Conservation (phyloP, 2,797 vertebrate genomes). For the Cetoscarus ocellatus region DNA sequence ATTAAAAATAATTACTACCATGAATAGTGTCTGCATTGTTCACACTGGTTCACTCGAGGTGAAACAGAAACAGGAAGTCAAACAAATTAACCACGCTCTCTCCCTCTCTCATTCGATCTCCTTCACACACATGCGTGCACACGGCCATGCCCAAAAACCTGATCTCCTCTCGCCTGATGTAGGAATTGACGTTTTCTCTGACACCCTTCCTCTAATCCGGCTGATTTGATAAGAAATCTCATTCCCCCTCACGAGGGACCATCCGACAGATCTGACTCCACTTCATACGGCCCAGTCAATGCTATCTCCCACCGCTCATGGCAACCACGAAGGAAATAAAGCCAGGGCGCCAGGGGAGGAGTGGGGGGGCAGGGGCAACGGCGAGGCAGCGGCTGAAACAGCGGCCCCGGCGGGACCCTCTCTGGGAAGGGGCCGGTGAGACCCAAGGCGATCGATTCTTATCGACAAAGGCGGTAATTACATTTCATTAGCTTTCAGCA, state of each 20-base stretch:
- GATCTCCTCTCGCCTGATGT: constrained; percentile 38
- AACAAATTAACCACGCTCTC: constrained; percentile 2
- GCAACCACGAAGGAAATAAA: constrained; percentile 82
- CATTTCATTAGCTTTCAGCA: constrained; percentile 89
- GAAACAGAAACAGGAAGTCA: not conserved
- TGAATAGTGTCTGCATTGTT: constrained; percentile 8
- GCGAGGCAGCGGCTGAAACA: constrained; percentile 5
- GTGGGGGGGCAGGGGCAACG: not conserved
- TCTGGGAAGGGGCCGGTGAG: constrained; percentile 59
- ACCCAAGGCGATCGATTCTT: constrained; percentile 82
- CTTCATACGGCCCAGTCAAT: constrained; percentile 83
- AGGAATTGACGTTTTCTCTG: constrained; percentile 67
- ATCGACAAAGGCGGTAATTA: constrained; percentile 90
- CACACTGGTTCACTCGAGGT: constrained; percentile 8
- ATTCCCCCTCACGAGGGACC: constrained; percentile 66
- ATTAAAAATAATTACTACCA: constrained; percentile 35
- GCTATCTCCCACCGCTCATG: constrained; percentile 81
- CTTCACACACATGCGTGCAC: constrained; percentile 6
- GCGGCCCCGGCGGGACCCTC: constrained; percentile 57
- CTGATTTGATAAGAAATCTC: constrained; percentile 83
- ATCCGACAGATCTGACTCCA: constrained; percentile 82
- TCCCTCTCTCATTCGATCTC: constrained; percentile 9
- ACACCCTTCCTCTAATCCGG: constrained; percentile 75
- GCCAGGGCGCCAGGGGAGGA: constrained; percentile 33
- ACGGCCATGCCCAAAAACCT: constrained; percentile 19